Conservation (phyloP, 2,888 invertebrate species). For the Saturnia pavonia region DNA sequence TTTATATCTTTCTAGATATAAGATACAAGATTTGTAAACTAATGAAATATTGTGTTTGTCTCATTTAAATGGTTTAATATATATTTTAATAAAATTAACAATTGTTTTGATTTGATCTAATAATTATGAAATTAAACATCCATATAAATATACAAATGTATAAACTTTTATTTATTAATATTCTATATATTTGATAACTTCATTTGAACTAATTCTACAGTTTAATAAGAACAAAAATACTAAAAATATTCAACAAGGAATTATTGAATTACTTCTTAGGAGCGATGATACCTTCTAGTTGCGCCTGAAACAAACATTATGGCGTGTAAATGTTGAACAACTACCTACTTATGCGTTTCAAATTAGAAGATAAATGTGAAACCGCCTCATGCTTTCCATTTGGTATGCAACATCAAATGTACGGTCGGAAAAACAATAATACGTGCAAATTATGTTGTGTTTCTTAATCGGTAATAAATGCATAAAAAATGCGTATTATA, state of each 20-base stretch:
- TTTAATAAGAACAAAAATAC: constrained; percentile 27
- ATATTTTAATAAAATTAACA: constrained; percentile 77
- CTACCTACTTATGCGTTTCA: no score
- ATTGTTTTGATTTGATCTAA: constrained; percentile 40
- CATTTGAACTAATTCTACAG: constrained; percentile 12
- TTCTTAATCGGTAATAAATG: no score
- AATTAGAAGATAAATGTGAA: no score
- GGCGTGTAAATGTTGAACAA: constrained; percentile 11
- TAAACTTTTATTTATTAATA: neutral
- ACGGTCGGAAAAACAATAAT: no score
- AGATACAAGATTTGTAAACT: constrained; percentile 77
- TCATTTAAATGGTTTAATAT: constrained; percentile 81
- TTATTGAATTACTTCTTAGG: constrained; percentile 92
- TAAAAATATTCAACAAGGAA: neutral
- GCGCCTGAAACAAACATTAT: constrained; percentile 83
- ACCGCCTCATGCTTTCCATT: no score
- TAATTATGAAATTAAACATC: constrained; percentile 36
- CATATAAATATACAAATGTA: neutral
- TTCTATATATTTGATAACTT: neutral
- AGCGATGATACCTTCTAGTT: constrained; percentile 96
- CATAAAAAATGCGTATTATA: no score
- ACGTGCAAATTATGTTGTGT: no score
- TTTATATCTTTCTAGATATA: constrained; percentile 75
- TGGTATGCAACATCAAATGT: no score
- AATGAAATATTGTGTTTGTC: constrained; percentile 81